Base-by-base conservation (phyloP, 2,113 vertebrate species). In the Austrofundulus limnaeus region DNA sequence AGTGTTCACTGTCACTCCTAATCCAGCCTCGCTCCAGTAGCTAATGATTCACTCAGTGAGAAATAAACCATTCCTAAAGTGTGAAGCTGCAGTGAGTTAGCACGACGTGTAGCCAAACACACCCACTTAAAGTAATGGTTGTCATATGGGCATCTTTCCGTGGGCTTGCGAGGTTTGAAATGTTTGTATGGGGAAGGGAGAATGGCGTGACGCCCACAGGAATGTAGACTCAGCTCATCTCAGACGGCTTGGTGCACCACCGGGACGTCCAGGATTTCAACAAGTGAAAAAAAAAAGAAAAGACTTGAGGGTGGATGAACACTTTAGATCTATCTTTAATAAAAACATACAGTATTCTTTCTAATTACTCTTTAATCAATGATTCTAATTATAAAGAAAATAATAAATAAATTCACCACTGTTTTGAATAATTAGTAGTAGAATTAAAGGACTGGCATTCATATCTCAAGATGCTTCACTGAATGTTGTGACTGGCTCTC, bases 171-270 rank as follows among this genome's bases (percentile, higher is more conserved):
- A 60, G 64, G 62, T 54, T 53, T 19, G 62, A 71, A 75, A 76
- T 45, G 70, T 77, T 78, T 73, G 56, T 75, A 74, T 47, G 51
- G 69, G 9, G 60, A 74, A 58, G 38, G 67, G 79, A 75, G 75
- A 84, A 77, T 64, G 31, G 63, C 66, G 73, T 3, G 60, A 53
- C 53, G 77, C 78, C 87, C 85, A 62, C 89, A 88, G 83, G 88
- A 90, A 91, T 89, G 89, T 79, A 76, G 66, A 71, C 75, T 85
- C 78, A 83, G 84, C 80, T 56, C 61, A 38, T 66, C 70, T 76
- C 66, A 66, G 80, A 49, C 81, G 71, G 55, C 20, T n/a, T 52
- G 57, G 62, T 43, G 63, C 60, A 54, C 77, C 48, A 5, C 60
- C 58, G 62, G 34, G 48, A 10, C 4, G 8, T 16, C 64, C 51